A percentile compares a stretch with the other conserved stretches of the same genome.
Conservation (phyloP, 2,113 vertebrate genomes). For the Dasyurus viverrinus region DNA sequence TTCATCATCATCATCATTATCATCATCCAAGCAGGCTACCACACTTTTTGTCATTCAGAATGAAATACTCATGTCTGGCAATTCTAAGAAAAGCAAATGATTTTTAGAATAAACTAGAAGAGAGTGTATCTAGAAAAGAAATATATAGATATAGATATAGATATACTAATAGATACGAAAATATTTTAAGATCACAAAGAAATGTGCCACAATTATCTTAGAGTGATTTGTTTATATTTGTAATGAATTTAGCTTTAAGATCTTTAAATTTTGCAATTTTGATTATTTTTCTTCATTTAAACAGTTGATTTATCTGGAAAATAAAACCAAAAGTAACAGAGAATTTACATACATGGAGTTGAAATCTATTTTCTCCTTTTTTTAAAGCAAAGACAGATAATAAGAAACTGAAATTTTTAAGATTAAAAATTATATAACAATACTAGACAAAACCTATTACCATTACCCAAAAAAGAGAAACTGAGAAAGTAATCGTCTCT, state of each 20-base stretch:
- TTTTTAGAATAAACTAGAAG: neutral
- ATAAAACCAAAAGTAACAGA: constrained; percentile 42
- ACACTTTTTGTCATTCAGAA: neutral
- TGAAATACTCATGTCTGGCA: neutral
- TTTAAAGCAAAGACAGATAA: constrained; percentile 40
- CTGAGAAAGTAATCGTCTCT: constrained; percentile 63
- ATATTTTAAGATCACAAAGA: constrained; percentile 11
- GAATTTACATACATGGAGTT: neutral
- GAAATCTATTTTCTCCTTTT: neutral
- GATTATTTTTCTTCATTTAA: constrained; percentile 2
- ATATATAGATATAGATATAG: neutral
- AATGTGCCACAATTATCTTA: neutral
- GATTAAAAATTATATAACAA: constrained; percentile 59
- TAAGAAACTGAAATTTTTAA: neutral
- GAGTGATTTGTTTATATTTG: neutral
- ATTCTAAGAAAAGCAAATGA: neutral
- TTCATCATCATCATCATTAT: neutral
- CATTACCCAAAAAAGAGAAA: constrained; percentile 45
- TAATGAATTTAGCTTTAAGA: neutral
- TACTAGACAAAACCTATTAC: constrained; percentile 65
- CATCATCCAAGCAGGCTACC: neutral
- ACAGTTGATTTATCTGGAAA: neutral
- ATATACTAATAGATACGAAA: neutral
- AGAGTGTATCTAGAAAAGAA: neutral
- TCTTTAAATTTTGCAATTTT: neutral